A percentile compares a stretch with the other conserved stretches of the same genome.
phyloP scores from a whole-genome alignment of 2,888 invertebrate genomes.

The Trachelus tabidus region DNA sequence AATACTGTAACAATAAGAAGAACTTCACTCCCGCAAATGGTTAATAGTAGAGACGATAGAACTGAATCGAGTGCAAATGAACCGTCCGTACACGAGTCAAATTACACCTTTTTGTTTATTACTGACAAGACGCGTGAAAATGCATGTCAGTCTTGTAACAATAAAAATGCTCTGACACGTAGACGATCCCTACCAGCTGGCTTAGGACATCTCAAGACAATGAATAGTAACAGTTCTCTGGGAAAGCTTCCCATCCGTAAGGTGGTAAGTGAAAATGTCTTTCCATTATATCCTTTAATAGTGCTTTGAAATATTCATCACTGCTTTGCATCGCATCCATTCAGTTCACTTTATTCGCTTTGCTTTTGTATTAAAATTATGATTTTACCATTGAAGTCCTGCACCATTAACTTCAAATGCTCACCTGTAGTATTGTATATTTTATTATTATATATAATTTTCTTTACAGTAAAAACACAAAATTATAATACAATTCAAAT shows the following conservation, averaged over 20 bases:
- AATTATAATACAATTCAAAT: neutral
- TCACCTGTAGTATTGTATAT: neutral
- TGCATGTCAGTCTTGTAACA: slow-evolving; percentile 39
- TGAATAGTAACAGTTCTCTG: slow-evolving; percentile 30
- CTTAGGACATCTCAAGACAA: slow-evolving; percentile 37
- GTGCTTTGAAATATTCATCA: neutral
- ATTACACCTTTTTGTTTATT: slow-evolving; percentile 34
- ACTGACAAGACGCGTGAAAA: slow-evolving; percentile 28
- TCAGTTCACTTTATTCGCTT: neutral
- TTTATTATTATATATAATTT: neutral
- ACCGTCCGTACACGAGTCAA: slow-evolving; percentile 14
- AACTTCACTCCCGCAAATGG: neutral
- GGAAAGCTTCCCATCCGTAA: slow-evolving; percentile 45
- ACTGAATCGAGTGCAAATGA: slow-evolving; percentile 10
- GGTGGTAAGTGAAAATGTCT: slow-evolving; percentile 35
- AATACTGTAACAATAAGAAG: neutral
- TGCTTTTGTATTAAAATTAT: neutral
- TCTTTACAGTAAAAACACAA: neutral
- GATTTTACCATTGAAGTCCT: neutral
- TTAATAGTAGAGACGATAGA: slow-evolving; percentile 1
- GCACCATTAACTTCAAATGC: neutral
- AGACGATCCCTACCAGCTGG: slow-evolving; percentile 51
- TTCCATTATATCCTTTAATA: neutral
- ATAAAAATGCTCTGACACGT: slow-evolving; percentile 36
- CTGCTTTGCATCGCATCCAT: neutral